Percentiles rank a stretch among this genome's conserved stretches.
Conservation (phyloP, 2,888 invertebrate genomes). For the Coremacera marginata region DNA sequence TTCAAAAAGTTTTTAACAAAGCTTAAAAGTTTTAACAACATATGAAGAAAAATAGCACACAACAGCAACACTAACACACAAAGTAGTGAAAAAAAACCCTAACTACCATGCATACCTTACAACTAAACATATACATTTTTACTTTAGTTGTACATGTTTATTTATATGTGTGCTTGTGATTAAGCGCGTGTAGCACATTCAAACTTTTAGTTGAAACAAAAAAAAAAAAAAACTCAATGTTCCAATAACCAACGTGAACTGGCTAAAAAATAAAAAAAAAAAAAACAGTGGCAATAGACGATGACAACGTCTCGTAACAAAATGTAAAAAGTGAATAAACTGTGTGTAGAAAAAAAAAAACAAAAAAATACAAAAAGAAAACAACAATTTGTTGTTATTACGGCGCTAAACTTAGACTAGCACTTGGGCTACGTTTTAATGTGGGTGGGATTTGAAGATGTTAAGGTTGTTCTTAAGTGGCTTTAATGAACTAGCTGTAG, state of each 20-base stretch:
- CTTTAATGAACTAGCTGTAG: too few species aligned
- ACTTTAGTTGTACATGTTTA: neutral
- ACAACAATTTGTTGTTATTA: too few species aligned
- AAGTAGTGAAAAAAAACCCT: neutral
- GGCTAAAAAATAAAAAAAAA: neutral
- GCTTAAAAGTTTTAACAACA: conserved; percentile 6
- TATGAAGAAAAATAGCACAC: neutral
- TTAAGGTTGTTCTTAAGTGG: too few species aligned
- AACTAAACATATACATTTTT: neutral
- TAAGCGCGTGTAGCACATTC: neutral
- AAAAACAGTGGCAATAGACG: too few species aligned
- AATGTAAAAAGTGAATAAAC: conserved; percentile 25
- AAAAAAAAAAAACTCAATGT: neutral
- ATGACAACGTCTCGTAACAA: neutral
- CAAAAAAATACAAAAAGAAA: too few species aligned
- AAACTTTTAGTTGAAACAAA: neutral
- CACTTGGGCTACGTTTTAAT: too few species aligned
- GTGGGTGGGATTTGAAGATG: too few species aligned
- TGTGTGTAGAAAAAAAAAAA: too few species aligned
- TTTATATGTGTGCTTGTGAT: neutral
- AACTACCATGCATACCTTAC: neutral
- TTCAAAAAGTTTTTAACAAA: neutral
- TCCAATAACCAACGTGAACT: conserved; percentile 4
- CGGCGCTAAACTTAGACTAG: too few species aligned
- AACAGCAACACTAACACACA: neutral